Conservation (phyloP, 2,888 invertebrate species). For the Pristionchus exspectatus region DNA sequence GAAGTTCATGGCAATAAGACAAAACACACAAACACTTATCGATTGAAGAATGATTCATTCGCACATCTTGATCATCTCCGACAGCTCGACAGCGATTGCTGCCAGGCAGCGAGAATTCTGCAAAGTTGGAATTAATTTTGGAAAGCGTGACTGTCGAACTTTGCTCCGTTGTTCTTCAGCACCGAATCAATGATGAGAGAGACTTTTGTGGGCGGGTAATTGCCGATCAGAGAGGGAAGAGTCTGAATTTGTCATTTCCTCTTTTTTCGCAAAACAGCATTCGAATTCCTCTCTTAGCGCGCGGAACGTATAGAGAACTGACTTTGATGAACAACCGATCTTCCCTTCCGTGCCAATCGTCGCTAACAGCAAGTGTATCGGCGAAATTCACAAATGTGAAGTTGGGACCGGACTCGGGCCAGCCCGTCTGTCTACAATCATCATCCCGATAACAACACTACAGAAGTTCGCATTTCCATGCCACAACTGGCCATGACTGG, state of each 20-base stretch:
- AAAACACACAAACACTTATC: neutral
- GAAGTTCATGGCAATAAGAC: too few relatives aligned
- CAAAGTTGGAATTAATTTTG: neutral
- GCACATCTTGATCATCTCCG: neutral
- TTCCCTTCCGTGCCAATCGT: slow-evolving; percentile 18
- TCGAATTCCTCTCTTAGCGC: neutral
- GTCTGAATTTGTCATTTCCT: neutral
- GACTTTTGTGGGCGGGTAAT: slow-evolving; percentile 27
- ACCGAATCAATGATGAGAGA: slow-evolving; percentile 12
- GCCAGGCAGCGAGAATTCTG: slow-evolving; percentile 38
- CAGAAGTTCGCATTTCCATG: too few relatives aligned
- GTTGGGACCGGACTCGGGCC: slow-evolving; percentile 18
- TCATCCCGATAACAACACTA: too few relatives aligned
- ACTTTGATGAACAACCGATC: slow-evolving; percentile 30
- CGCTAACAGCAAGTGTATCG: neutral
- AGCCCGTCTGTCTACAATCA: neutral
- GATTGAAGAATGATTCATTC: neutral
- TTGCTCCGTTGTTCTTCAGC: slow-evolving; percentile 17
- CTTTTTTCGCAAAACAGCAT: neutral
- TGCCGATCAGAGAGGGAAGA: neutral
- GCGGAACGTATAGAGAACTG: neutral
- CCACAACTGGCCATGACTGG: neutral
- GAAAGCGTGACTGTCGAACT: neutral
- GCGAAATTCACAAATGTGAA: neutral
- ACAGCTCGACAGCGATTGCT: neutral